Conservation (phyloP, 2,797 vertebrate species). For the Rhynchonycteris naso region DNA sequence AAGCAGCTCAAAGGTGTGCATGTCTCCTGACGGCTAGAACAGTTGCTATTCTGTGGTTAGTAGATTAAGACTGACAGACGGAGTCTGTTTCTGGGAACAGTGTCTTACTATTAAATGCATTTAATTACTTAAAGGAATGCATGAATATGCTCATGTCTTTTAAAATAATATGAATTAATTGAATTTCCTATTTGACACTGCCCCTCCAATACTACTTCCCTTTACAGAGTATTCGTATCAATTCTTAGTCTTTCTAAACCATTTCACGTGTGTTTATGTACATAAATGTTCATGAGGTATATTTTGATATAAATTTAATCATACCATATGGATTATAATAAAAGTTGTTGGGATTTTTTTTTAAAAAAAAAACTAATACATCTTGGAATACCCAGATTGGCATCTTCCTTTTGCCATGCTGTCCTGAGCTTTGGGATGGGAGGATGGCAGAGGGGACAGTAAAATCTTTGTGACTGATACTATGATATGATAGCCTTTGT, state of each 20-base stretch:
- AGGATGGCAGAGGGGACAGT: background rate
- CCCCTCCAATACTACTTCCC: too few species aligned
- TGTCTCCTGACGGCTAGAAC: background rate
- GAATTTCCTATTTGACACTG: background rate
- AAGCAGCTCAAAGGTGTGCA: background rate
- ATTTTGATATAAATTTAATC: constrained; percentile 17
- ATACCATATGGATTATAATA: background rate
- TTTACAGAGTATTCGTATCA: background rate
- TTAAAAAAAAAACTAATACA: background rate
- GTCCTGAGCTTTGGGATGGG: background rate
- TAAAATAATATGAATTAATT: background rate
- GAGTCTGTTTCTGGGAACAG: background rate
- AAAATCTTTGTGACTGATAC: background rate
- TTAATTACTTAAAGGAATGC: background rate
- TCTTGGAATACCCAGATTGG: background rate
- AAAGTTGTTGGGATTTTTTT: background rate
- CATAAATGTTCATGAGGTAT: background rate
- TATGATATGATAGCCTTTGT: background rate
- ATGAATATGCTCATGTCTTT: background rate
- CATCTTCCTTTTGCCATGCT: background rate
- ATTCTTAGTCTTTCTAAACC: constrained; percentile 1
- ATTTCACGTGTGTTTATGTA: background rate
- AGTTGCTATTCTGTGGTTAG: background rate
- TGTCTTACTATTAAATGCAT: background rate
- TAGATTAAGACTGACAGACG: background rate